Base-by-base conservation (phyloP, 1,140 invertebrate species). In the Hyles vespertilio region DNA sequence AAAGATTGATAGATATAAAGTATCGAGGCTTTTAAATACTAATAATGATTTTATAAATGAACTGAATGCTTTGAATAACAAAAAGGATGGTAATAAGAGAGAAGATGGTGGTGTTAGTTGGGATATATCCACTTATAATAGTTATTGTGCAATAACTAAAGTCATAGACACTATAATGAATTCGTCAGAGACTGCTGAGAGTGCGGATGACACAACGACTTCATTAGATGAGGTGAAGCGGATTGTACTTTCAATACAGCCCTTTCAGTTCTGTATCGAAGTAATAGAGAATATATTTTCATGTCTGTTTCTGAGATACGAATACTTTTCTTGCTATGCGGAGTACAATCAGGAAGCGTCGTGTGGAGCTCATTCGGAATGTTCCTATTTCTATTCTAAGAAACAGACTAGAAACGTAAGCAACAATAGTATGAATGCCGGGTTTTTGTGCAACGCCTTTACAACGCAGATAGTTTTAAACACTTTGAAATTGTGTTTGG, bases 321-420 rank as follows among this genome's bases (percentile, higher is more conserved):
- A 90, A 67, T 89, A 89, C 67, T 86, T 90, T 59, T 89, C 87
- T 3, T 88, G 81, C 47, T 53, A 67, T 51, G 68, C 81, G 44
- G 84, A 87, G 62, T 72, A 88, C 55, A 81, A 69, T 22, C 80
- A 83, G 56, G 80, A 85, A 9, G 74, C 66, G 48, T 78, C 82
- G 9, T 87, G 80, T 55, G 84, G 86, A 1, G 83, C 87, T 6
- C 86, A 89, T 61, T 90, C 87, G 2, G 89, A 90, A 67, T 86
- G 86, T 64, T 90, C 89, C 6, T 90, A 90, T 65, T 89, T 90
- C 68, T 87, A 87, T 65, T 84, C 84, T 6, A 89, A 89, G 53
- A 89, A 87, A 59, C 85, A 83, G 63, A 80, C 56, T 36, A 77
- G 77, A 56, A 69, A 58, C 59, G 60, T 77, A 3, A 81, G 78